Evolutionary conservation across 2,113 vertebrate genomes (phyloP).

Genomic region (Girardinichthys multiradiatus): DNA sequence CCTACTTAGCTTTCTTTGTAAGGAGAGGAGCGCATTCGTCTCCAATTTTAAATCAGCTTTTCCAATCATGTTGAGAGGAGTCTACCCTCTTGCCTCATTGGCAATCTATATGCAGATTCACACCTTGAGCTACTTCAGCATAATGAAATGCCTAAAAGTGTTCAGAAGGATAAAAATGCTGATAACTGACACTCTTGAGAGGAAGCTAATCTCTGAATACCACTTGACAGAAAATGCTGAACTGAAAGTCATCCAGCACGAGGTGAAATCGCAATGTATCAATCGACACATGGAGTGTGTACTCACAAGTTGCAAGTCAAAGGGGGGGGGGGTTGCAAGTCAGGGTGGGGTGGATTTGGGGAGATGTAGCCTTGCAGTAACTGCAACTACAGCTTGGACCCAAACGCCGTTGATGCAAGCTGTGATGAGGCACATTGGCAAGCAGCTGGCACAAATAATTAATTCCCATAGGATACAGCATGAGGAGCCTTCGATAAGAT

Average conservation of each 20-base stretch:
- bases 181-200: conserved; percentile 64
- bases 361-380: conserved; percentile 19
- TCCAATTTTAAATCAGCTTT: conserved; percentile 68
- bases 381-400: conserved; percentile 26
- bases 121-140: conserved; percentile 67
- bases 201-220: conserved; percentile 74
- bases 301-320: conserved; percentile 40
- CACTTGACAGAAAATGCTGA: conserved; percentile 66
- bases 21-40: conserved; percentile 43
- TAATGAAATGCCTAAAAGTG: conserved; percentile 75
- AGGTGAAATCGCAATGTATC: conserved; percentile 37
- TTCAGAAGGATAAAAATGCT: conserved; percentile 62
- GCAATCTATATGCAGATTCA: conserved; percentile 82
- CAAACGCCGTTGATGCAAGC: conserved; percentile 38
- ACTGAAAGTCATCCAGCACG: conserved; percentile 26
- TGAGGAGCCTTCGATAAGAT: conserved; percentile 43
- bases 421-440: conserved; percentile 24
- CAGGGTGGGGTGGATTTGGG: conserved; percentile 11
- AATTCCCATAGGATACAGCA: conserved; percentile 53
- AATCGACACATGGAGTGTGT: conserved; percentile 24
- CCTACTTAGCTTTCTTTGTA: conserved; percentile 52
- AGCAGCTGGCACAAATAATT: conserved; percentile 32
- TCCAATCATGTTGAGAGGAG: conserved; percentile 64
- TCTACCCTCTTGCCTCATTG: conserved; percentile 40
- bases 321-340: conserved; percentile 27